Base-by-base conservation (phyloP, 2,113 vertebrate genomes). In the Nibea coibor region DNA sequence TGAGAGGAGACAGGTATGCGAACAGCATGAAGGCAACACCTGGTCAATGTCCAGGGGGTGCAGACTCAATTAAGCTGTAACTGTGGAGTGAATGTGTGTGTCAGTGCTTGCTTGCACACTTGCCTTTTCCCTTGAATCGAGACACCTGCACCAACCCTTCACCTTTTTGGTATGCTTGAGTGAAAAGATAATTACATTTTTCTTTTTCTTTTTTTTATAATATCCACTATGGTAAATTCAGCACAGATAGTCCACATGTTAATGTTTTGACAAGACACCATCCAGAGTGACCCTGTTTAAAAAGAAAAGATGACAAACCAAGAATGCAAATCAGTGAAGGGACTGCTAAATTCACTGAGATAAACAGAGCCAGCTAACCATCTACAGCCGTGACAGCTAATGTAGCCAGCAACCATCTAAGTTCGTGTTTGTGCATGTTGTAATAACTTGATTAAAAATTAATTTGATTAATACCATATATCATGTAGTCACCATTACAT, bases 1-100 rank as follows among this genome's bases (percentile, higher is more conserved):
- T 83, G 59, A 85, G 83, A 67, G 82, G 56, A 74, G 90, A 84
- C 90, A 91, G 90, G 90, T 90, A 93, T 92, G 90, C 75, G 78
- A 89, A 77, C 68, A 72, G 78, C 75, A 87, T 71, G 70, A 86
- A 84, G 83, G 75, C 72, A 85, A 91, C 93, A 93, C 90, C 93
- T 94, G 93, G 91, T 87, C 88, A 89, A 20, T 82, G 86, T 88
- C 84, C 79, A 82, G 81, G 77, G 71, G 71, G 69, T 78, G 81
- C 78, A 56, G 54, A 64, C 69, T 87, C 82, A 87, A 89, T 89
- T 88, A 89, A 82, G 86, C 70, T 75, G 68, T 88, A 82, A 90
- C 62, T 2, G 50, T 80, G 78, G 70, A 19, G 69, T 57, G 76
- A 26, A 26, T 26, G 63, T n/a, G 28, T 58, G 61, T 50, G 72